Evolutionary conservation across 2,888 invertebrate species (phyloP), one percentile per base, ranked within the genome.

Genomic region (Drosophila quinaria): DNA sequence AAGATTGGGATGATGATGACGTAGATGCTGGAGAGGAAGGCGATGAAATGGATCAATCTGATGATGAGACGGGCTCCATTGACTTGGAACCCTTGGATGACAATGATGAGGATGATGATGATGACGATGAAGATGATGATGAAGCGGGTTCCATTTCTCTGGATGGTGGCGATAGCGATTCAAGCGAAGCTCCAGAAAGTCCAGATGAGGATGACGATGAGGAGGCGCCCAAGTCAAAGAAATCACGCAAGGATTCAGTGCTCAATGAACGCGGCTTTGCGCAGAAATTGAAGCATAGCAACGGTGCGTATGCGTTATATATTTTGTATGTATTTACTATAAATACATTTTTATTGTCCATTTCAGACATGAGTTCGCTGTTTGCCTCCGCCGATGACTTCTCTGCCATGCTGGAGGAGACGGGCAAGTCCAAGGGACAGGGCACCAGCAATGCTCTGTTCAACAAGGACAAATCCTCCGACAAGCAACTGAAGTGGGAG

Each of bases 321-420:
- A 11, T 17, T 10, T 17, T 13, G 0, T 35, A 13, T 35, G 19
- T 17, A 44, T 4, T 22, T 3, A 9, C 4, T 22, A 5, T 10
- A 11, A 1, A 33, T 33, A 11, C n/a, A n/a, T 13, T 10, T 13
- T 13, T 3, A 11, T 13, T 15, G 1, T 10, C 44, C 9, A 29
- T 3, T 39, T 69, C 29, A 92, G 94, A 95, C 79, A 93, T 95
- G 47, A 94, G 94, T 44, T 94, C 95, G 0, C 90, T 97, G 37
- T 97, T 97, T 93, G 96, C 97, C 3, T 96, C 97, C 0, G 97
- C 97, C 0, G 97, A 97, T 92, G 96, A 98, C 93, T 98, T 98
- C 93, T 96, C 98, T 0, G 95, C 96, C 47, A 94, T 98, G 80
- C 93, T 98, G 58, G 98, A 98, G 92, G 97, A 97, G 68, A 96